These are phyloP conservation scores for Notoglanidium macrostoma DNA, from an alignment of 2,797 vertebrate species.

Conservation along the genomic window DNA sequence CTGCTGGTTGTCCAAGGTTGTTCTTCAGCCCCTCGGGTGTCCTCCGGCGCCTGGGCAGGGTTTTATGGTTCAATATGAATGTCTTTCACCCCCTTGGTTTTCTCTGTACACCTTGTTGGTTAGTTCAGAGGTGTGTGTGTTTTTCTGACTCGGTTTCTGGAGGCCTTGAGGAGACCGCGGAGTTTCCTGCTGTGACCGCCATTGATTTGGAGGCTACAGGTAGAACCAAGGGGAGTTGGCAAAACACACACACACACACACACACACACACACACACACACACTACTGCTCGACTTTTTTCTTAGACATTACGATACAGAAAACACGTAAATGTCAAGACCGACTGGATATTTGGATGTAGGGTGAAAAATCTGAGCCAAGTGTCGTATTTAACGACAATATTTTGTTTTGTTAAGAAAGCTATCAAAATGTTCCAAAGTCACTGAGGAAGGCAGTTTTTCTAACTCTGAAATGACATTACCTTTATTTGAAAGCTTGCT, in stretches of 20 bases:
- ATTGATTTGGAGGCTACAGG: slow-evolving; percentile 60
- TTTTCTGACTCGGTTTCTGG: slow-evolving; percentile 14
- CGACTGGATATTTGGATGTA: neutral
- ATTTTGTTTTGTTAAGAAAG: neutral
- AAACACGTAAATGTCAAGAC: neutral
- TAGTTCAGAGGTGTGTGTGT: slow-evolving; percentile 25
- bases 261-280: neutral
- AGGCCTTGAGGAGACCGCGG: slow-evolving; percentile 73
- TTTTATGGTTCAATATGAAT: slow-evolving; percentile 21
- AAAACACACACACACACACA: slow-evolving; percentile 3
- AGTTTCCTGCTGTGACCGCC: slow-evolving; percentile 72
- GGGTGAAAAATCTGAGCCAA: no score
- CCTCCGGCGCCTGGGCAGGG: slow-evolving; percentile 14
- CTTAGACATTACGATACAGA: neutral
- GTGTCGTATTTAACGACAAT: neutral
- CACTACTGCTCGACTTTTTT: neutral
- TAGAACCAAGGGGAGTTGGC: slow-evolving; percentile 22
- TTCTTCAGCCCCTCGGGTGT: neutral
- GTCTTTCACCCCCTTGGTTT: neutral
- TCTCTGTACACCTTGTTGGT: slow-evolving; percentile 16
- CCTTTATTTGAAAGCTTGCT: neutral
- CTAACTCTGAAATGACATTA: neutral
- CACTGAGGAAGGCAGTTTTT: neutral
- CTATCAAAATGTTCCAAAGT: neutral
- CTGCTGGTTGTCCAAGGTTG: slow-evolving; percentile 3